A percentile compares a stretch with the other conserved stretches of the same genome.
These are phyloP conservation scores for Melanchra persicariae DNA, from an alignment of 2,888 invertebrate species.

Conservation along the genomic window DNA sequence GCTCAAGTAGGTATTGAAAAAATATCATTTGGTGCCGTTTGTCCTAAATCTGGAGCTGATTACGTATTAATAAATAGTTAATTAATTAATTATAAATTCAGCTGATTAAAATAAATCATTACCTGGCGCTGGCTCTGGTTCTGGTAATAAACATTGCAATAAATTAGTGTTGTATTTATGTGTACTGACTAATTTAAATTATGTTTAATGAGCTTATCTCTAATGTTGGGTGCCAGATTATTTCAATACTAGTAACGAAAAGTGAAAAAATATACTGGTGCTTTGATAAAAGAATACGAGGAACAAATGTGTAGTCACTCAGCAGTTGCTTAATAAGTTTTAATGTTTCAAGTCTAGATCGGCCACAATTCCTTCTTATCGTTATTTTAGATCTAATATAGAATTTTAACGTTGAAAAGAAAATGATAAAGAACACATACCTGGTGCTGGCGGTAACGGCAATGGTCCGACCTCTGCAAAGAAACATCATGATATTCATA, in stretches of 20 bases:
- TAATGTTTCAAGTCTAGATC: too few relatives aligned
- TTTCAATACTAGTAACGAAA: neutral
- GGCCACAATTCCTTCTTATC: neutral
- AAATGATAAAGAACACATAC: constrained; percentile 12
- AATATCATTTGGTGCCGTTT: too few relatives aligned
- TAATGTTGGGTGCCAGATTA: neutral
- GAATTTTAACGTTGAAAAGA: neutral
- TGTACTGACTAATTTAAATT: constrained; percentile 1
- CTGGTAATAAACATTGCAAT: constrained; percentile 35
- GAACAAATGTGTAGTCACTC: too few relatives aligned
- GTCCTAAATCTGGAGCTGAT: neutral
- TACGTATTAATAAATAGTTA: neutral
- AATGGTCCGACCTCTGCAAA: constrained; percentile 37
- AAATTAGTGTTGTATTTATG: constrained; percentile 32
- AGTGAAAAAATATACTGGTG: too few relatives aligned
- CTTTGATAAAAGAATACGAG: neutral
- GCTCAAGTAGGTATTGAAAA: too few relatives aligned
- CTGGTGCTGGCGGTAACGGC: constrained; percentile 32
- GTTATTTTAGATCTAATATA: too few relatives aligned
- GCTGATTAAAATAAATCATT: constrained; percentile 13
- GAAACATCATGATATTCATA: constrained; percentile 8
- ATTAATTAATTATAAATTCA: neutral
- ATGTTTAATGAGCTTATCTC: neutral
- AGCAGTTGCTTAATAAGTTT: too few relatives aligned
- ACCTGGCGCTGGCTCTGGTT: constrained; percentile 42